Percentiles rank a stretch among this genome's conserved stretches.
Conservation (phyloP, 2,797 vertebrate genomes). For the Crax fasciolata region DNA sequence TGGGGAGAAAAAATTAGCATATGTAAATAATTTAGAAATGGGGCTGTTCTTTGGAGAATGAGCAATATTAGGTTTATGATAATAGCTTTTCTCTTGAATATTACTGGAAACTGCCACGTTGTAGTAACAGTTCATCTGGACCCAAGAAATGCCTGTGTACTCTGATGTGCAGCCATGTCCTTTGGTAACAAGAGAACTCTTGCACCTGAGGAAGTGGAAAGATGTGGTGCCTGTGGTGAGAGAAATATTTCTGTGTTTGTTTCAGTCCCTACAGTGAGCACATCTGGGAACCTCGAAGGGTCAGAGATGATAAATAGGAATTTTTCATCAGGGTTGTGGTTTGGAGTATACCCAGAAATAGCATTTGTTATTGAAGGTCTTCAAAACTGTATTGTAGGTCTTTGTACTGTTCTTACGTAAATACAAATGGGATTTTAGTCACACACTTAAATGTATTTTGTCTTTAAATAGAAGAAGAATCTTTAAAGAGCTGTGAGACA, state of each 20-base stretch:
- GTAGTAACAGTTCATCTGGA: not conserved
- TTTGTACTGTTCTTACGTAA: not conserved
- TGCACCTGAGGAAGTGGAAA: not conserved
- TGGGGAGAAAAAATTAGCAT: constrained; percentile 8
- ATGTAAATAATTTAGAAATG: constrained; percentile 47
- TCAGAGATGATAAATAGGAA: not conserved
- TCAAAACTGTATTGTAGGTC: not conserved
- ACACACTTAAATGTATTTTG: not conserved
- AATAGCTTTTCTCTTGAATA: not conserved
- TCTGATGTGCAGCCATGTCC: not conserved
- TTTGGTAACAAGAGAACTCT: not conserved
- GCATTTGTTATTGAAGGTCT: not conserved
- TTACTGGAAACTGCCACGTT: not conserved
- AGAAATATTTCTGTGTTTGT: not conserved
- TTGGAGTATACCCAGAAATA: not conserved
- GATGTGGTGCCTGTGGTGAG: not conserved
- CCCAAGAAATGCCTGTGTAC: not conserved
- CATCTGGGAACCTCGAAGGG: not conserved
- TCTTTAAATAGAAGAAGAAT: not conserved
- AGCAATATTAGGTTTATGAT: not conserved
- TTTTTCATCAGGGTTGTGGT: not conserved
- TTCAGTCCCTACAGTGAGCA: not conserved
- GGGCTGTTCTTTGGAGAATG: constrained; percentile 4
- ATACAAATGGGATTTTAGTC: not conserved
- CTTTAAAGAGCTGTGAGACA: not conserved